Evolutionary conservation across 2,888 invertebrate genomes (phyloP).

Genomic region (Heteromyza rotundicornis): DNA sequence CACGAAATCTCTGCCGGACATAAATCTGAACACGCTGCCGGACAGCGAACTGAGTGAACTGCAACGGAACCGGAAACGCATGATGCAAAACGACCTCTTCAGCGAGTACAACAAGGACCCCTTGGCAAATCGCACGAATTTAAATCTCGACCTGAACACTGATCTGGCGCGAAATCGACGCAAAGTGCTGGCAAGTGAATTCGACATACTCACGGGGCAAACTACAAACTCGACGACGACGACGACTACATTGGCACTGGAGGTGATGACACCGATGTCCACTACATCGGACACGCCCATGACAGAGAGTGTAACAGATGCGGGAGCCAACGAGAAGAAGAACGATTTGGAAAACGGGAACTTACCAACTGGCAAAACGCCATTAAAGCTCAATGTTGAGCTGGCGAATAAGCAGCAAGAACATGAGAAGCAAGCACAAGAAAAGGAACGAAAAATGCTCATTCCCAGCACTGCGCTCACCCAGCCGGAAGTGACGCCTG

Average conservation of each 20-base stretch:
- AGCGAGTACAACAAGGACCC: constrained; percentile 40
- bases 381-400: constrained; percentile 30
- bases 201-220: constrained; percentile 40
- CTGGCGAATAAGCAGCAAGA: constrained; percentile 21
- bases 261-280: constrained; percentile 38
- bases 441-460: neutral
- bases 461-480: neutral
- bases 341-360: constrained; percentile 17
- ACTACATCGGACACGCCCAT: constrained; percentile 36
- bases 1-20: constrained; percentile 38
- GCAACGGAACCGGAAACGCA: constrained; percentile 58
- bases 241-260: constrained; percentile 15
- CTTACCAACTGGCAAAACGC: constrained; percentile 4
- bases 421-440: no score
- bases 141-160: constrained; percentile 45
- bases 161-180: constrained; percentile 44
- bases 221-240: constrained; percentile 15
- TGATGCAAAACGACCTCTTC: constrained; percentile 53
- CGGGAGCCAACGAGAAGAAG: constrained; percentile 28
- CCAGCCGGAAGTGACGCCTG: constrained; percentile 38
- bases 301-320: constrained; percentile 17
- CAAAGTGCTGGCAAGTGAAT: constrained; percentile 48
- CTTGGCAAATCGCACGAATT: constrained; percentile 32
- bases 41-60: constrained; percentile 48
- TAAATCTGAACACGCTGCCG: constrained; percentile 45